A percentile compares a stretch with the other conserved stretches of the same genome.
These are phyloP conservation scores for Epistrophella euchroma DNA, from an alignment of 2,888 invertebrate species.

Conservation along the genomic window DNA sequence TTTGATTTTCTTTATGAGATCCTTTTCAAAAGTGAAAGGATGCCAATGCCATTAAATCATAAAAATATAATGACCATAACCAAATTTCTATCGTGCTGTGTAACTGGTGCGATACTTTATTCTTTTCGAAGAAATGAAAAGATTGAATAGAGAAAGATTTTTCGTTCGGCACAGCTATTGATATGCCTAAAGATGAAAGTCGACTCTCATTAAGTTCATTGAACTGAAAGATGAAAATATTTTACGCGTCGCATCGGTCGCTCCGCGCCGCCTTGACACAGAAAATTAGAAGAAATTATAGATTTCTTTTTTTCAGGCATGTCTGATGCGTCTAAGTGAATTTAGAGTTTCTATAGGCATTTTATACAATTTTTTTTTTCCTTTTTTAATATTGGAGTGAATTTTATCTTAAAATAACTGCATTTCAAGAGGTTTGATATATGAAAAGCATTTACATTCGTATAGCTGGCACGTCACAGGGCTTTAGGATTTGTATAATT, in stretches of 20 bases:
- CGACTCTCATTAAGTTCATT: constrained; percentile 20
- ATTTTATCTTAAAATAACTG: constrained; percentile 67
- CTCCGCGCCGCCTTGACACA: constrained; percentile 31
- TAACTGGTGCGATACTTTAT: constrained; percentile 61
- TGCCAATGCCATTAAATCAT: constrained; percentile 53
- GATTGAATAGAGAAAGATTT: background rate
- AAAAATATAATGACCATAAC: constrained; percentile 72
- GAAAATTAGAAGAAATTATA: constrained; percentile 24
- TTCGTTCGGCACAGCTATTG: constrained; percentile 6
- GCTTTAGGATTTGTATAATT: constrained; percentile 61
- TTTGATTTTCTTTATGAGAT: constrained; percentile 20
- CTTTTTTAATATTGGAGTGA: constrained; percentile 11
- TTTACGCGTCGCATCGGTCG: background rate
- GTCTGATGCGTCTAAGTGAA: constrained; percentile 18
- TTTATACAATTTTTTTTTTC: background rate
- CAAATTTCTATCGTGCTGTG: constrained; percentile 57
- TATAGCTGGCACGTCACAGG: constrained; percentile 8
- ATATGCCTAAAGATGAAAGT: constrained; percentile 7
- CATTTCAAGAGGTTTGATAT: constrained; percentile 59
- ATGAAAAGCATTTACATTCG: constrained; percentile 22
- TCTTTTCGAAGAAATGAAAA: constrained; percentile 26
- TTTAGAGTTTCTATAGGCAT: background rate
- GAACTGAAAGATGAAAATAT: constrained; percentile 31
- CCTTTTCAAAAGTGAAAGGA: constrained; percentile 64
- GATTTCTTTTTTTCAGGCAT: constrained; percentile 4